Base-by-base conservation (phyloP, 2,797 vertebrate genomes). In the Cuculus canorus region DNA sequence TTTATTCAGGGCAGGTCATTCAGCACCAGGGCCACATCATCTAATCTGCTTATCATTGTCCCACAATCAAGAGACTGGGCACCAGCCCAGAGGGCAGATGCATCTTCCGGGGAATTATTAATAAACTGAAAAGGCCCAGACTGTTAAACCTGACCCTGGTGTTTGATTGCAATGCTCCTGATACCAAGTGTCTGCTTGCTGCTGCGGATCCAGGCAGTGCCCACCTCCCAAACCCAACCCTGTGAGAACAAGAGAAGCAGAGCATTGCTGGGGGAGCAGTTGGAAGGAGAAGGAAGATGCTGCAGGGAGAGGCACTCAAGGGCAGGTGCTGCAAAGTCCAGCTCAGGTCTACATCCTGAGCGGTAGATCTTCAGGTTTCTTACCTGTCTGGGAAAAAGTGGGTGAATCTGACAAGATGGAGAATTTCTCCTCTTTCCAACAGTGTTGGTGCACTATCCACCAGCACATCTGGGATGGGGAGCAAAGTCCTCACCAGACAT, bases 401-500 rank as follows among this genome's bases (percentile, higher is more conserved):
- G 23, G 23, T 17, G 88, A 81, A 91, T 50, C 33, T 8, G 7
- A 32, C 9, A 63, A 70, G 21, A 83, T 10, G 19, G 8, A 41
- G 64, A 57, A 43, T 66, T 73, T 64, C 33, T 81, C 5, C 33
- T 33, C 37, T 73, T 77, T 83, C 41, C 1, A 0, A 30, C n/a
- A 64, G 24, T 27, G 12, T 17, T 88, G 53, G 9, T 0, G 7
- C 17, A 24, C 0, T 0, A 4, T 53, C 10, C 11, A 22, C 11
- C 5, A 0, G 2, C 18, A 18, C 14, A 22, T 28, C 37, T 41
- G 19, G 41, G 41, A 33, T 27, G 13, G 18, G 18, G 15, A 65
- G 17, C 24, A 65, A 90, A 86, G 45, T 8, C 24, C n/a, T 85
- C 11, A 1, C 17, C 30, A 78, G 69, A 18, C 7, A n/a, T 11